Conservation (phyloP, 2,888 invertebrate species). For the Ophraella communa region DNA sequence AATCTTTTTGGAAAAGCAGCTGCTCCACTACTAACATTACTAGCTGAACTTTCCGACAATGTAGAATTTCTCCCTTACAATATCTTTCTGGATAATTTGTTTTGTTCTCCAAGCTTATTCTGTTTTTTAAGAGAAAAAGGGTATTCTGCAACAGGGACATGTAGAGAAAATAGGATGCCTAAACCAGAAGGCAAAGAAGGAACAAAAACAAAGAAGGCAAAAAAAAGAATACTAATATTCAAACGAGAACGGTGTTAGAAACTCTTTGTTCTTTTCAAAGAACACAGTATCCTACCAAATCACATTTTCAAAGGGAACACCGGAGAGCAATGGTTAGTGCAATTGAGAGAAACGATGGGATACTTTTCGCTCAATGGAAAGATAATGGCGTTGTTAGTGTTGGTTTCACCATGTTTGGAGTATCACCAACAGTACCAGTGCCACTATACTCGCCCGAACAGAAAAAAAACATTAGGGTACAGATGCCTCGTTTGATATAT, state of each 20-base stretch:
- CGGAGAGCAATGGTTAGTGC: neutral
- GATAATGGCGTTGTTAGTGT: slow-evolving; percentile 1
- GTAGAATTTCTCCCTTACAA: neutral
- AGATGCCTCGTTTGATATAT: neutral
- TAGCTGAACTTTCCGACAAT: neutral
- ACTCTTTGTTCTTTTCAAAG: no score
- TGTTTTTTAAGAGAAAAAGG: neutral
- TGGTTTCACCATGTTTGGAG: neutral
- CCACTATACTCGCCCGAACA: neutral
- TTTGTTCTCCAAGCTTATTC: neutral
- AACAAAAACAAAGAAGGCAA: no score
- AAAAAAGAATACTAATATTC: no score
- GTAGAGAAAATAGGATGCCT: neutral
- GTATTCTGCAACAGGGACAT: slow-evolving; percentile 1
- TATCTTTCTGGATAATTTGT: neutral
- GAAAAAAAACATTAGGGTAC: neutral
- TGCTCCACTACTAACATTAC: neutral
- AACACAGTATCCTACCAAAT: neutral
- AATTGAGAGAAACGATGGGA: neutral
- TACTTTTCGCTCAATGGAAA: neutral
- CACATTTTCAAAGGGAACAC: neutral
- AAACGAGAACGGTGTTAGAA: no score
- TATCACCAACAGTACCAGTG: neutral
- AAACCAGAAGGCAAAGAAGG: no score
- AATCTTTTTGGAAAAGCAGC: neutral